Percentiles rank a stretch among this genome's conserved stretches.
phyloP scores from a whole-genome alignment of 2,888 invertebrate species.

The Graphium colonna region DNA sequence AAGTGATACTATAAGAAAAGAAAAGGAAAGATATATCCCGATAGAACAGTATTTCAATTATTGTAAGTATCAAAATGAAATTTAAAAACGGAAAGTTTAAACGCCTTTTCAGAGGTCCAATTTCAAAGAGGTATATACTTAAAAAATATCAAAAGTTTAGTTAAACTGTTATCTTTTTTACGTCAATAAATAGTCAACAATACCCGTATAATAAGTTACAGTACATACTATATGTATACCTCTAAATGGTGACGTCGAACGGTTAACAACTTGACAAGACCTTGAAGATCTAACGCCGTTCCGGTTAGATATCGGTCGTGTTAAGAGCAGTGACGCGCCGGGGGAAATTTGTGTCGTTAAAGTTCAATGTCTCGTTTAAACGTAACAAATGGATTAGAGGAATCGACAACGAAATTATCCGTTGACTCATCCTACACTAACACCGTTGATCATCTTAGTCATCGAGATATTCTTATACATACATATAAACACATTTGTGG shows the following conservation, averaged over 20 bases:
- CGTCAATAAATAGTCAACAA: too few relatives aligned
- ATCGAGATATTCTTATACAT: neutral
- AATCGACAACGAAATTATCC: neutral
- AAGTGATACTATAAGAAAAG: too few relatives aligned
- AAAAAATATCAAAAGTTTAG: too few relatives aligned
- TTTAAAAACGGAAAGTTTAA: too few relatives aligned
- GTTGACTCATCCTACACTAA: neutral
- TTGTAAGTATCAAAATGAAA: too few relatives aligned
- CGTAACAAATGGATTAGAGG: neutral
- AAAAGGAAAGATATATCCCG: too few relatives aligned
- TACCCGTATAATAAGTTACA: too few relatives aligned
- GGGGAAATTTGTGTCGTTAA: conserved; percentile 15
- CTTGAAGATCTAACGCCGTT: conserved; percentile 13
- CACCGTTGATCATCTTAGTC: neutral
- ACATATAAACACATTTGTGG: neutral
- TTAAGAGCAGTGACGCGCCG: conserved; percentile 4
- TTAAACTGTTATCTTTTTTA: too few relatives aligned
- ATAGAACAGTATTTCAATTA: too few relatives aligned
- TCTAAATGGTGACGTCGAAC: conserved; percentile 9
- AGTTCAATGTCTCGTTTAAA: conserved; percentile 7
- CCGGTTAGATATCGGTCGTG: conserved; percentile 18
- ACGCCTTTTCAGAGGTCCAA: too few relatives aligned
- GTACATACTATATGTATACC: too few relatives aligned
- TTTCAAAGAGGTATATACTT: too few relatives aligned
- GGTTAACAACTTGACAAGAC: conserved; percentile 3